These are phyloP conservation scores for Chascanopsetta lugubris DNA, from an alignment of 2,113 vertebrate species.

Conservation along the genomic window DNA sequence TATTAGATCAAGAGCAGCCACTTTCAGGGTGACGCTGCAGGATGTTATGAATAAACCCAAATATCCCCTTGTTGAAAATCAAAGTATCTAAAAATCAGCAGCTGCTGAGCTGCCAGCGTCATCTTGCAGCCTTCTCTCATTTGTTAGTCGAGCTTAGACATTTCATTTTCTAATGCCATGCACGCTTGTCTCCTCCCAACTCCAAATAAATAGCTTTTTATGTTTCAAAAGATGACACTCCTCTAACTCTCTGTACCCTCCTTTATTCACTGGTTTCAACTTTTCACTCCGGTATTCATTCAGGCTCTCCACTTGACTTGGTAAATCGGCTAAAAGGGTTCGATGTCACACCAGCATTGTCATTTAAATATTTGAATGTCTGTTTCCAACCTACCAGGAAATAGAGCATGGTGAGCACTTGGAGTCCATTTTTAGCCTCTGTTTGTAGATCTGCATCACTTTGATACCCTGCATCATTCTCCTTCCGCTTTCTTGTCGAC, in stretches of 20 bases:
- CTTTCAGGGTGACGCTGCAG: background rate
- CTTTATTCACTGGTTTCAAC: slow-evolving; percentile 36
- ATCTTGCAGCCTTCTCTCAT: slow-evolving; percentile 9
- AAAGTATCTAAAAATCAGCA: slow-evolving; percentile 7
- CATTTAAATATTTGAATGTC: slow-evolving; percentile 75
- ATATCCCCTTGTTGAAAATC: slow-evolving; percentile 12
- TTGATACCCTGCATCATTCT: slow-evolving; percentile 15
- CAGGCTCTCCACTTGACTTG: slow-evolving; percentile 59
- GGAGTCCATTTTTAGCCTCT: slow-evolving; percentile 62
- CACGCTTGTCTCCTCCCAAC: slow-evolving; percentile 38
- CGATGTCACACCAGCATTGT: slow-evolving; percentile 61
- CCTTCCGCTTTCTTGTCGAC: slow-evolving; percentile 4
- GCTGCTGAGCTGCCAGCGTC: slow-evolving; percentile 20
- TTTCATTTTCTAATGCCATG: slow-evolving; percentile 28
- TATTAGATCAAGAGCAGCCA: background rate
- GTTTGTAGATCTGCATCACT: slow-evolving; percentile 44
- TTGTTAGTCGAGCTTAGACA: slow-evolving; percentile 45
- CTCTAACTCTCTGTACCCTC: background rate
- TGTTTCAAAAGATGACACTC: slow-evolving; percentile 45
- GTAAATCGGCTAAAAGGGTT: slow-evolving; percentile 68
- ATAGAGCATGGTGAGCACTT: slow-evolving; percentile 53
- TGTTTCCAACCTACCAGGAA: slow-evolving; percentile 56
- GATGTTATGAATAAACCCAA: slow-evolving; percentile 13
- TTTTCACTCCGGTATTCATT: slow-evolving; percentile 44
- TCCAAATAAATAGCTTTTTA: slow-evolving; percentile 46